phyloP scores from a whole-genome alignment of 2,888 invertebrate genomes.

The Theristus sp. region DNA sequence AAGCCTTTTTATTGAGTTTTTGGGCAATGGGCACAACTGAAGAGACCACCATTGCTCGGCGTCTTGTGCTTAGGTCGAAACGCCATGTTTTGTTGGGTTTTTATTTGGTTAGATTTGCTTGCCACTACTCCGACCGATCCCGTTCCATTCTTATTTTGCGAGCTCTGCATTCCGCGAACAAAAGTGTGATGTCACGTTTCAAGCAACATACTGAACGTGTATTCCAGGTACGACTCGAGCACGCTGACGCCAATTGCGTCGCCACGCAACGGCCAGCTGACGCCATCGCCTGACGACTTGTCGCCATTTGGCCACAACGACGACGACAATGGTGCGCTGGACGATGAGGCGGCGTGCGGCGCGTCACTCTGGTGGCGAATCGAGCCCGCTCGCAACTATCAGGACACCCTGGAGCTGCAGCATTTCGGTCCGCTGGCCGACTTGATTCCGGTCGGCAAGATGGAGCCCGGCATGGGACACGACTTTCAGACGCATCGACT shows the following conservation, averaged over 20 bases:
- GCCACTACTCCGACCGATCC: too few relatives aligned
- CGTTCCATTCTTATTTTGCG: too few relatives aligned
- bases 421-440: slow-evolving; percentile 19
- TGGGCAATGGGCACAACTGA: too few relatives aligned
- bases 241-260: neutral
- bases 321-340: neutral
- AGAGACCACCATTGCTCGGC: too few relatives aligned
- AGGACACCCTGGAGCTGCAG: slow-evolving; percentile 11
- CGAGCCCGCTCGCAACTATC: neutral
- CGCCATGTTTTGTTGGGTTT: too few relatives aligned
- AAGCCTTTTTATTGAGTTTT: too few relatives aligned
- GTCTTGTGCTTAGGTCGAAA: too few relatives aligned
- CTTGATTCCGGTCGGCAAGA: slow-evolving; percentile 14
- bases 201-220: too few relatives aligned
- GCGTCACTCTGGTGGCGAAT: neutral
- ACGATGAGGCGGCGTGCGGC: neutral
- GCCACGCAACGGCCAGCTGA: neutral
- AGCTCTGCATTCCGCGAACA: too few relatives aligned
- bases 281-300: neutral
- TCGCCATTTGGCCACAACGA: neutral
- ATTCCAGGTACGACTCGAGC: neutral
- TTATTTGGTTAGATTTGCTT: too few relatives aligned
- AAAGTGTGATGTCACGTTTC: too few relatives aligned
- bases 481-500: slow-evolving; percentile 14
- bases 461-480: slow-evolving; percentile 18